These are phyloP conservation scores for Pogonomyrmex californicus DNA, from an alignment of 1,140 invertebrate species.

Conservation along the genomic window DNA sequence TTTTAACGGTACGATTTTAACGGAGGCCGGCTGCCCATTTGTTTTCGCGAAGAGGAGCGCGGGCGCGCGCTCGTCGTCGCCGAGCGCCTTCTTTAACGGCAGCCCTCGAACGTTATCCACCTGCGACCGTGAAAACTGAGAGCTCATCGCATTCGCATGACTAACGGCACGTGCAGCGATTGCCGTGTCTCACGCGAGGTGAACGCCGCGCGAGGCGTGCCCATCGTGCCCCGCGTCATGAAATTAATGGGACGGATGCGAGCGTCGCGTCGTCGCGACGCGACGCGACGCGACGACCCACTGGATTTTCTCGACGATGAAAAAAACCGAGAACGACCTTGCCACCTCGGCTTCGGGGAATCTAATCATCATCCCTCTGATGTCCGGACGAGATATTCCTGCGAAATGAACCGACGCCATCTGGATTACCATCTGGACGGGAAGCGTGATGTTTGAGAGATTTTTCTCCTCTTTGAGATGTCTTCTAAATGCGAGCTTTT, in stretches of 20 bases:
- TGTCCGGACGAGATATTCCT: not conserved
- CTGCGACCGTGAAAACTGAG: conserved; percentile 62
- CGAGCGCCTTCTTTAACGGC: conserved; percentile 43
- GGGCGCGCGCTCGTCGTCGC: not conserved
- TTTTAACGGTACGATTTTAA: conserved; percentile 41
- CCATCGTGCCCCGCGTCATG: not conserved
- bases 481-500: not conserved
- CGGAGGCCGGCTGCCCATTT: not conserved
- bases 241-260: conserved; percentile 34
- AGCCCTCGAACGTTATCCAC: conserved; percentile 57
- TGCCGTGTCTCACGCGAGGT: conserved; percentile 55
- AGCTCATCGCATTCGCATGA: conserved; percentile 56
- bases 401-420: not conserved
- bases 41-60: conserved; percentile 2
- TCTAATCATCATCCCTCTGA: not conserved
- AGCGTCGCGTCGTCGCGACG: not conserved
- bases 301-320: not conserved
- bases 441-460: not conserved
- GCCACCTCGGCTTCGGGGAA: conserved; percentile 5
- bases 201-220: conserved; percentile 6
- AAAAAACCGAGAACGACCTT: conserved; percentile 17
- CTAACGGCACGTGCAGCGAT: conserved; percentile 62
- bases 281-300: not conserved
- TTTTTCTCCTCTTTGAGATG: not conserved
- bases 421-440: not conserved